Percentiles rank a stretch among this genome's conserved stretches.
Conservation (phyloP, 2,797 vertebrate genomes). For the Synaphobranchus kaupii region DNA sequence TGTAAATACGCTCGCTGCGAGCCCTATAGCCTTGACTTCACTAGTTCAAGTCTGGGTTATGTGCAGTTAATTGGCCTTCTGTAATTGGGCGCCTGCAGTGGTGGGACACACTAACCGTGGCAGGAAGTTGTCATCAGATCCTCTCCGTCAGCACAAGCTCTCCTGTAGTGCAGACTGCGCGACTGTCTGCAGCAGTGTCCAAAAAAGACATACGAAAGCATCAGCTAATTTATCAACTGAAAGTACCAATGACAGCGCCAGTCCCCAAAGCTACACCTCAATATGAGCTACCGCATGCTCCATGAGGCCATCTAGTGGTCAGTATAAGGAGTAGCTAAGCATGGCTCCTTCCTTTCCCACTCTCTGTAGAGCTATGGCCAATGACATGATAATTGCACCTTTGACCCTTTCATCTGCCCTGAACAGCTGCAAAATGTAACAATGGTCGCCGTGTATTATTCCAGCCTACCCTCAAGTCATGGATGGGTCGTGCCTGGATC, state of each 20-base stretch:
- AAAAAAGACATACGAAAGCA: background rate
- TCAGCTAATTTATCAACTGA: background rate
- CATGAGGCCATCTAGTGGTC: slow-evolving; percentile 58
- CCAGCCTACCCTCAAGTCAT: no score
- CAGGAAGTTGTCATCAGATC: background rate
- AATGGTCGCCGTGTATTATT: no score
- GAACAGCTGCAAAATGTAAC: no score
- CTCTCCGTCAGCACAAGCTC: background rate
- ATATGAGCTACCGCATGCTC: slow-evolving; percentile 25
- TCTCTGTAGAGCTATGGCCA: no score
- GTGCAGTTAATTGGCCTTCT: background rate
- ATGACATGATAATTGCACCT: no score
- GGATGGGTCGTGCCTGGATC: no score
- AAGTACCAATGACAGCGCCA: background rate
- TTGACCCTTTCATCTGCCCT: no score
- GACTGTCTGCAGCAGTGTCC: background rate
- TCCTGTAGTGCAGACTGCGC: background rate
- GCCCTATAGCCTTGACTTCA: background rate
- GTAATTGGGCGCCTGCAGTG: background rate
- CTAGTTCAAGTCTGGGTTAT: background rate
- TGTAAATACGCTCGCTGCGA: background rate
- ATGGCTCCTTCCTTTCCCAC: no score
- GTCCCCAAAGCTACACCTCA: background rate
- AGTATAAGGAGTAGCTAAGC: no score
- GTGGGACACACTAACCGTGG: no score